phyloP scores from a whole-genome alignment of 2,113 vertebrate species.

The Hystrix cristata region DNA sequence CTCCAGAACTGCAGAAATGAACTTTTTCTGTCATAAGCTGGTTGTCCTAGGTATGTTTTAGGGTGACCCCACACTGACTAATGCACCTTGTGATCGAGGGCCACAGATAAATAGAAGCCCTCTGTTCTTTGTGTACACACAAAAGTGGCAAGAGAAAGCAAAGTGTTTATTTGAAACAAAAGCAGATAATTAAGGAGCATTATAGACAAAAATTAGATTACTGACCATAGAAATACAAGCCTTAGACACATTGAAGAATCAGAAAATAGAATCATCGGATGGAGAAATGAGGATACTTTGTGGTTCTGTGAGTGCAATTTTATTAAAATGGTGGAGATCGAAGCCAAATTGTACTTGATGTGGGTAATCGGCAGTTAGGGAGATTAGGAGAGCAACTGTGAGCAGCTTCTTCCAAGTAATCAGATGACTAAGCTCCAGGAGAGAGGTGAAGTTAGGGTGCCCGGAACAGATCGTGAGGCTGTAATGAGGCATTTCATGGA shows the following conservation, averaged over 20 bases:
- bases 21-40: not conserved
- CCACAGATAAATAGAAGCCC: not conserved
- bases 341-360: not conserved
- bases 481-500: not conserved
- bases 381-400: not conserved
- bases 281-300: not conserved
- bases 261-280: not conserved
- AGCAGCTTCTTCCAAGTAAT: not conserved
- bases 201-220: not conserved
- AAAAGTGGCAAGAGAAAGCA: not conserved
- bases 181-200: not conserved
- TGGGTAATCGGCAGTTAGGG: not conserved
- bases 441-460: not conserved
- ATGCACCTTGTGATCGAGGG: not conserved
- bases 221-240: not conserved
- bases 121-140: not conserved
- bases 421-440: not conserved
- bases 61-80: not conserved
- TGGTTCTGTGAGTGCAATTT: not conserved
- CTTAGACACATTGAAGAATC: not conserved
- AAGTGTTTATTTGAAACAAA: not conserved
- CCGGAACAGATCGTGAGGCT: not conserved
- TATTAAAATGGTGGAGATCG: not conserved
- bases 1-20: not conserved
- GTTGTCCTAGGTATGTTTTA: not conserved